These are phyloP conservation scores for Zele albiditarsus DNA, from an alignment of 2,888 invertebrate genomes.

Conservation along the genomic window DNA sequence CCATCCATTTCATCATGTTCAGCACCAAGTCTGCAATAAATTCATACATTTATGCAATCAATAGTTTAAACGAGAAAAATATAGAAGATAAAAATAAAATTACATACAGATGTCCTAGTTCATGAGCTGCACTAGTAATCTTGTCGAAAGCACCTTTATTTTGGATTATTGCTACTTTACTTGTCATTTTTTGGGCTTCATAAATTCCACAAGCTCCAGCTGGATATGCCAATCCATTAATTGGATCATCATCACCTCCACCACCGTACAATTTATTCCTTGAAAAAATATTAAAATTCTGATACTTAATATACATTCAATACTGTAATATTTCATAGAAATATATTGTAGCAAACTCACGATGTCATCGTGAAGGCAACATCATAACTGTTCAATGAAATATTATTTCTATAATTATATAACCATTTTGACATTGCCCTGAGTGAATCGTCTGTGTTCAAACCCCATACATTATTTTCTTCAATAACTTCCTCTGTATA, in stretches of 20 bases:
- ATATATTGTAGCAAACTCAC: neutral
- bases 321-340: neutral
- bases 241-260: neutral
- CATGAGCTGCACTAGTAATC: neutral
- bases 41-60: too few relatives aligned
- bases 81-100: neutral
- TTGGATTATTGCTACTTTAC: neutral
- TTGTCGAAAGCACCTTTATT: neutral
- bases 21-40: neutral
- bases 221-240: neutral
- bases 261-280: neutral
- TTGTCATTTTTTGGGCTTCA: neutral
- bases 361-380: neutral
- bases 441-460: neutral
- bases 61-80: neutral
- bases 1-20: neutral
- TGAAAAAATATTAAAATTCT: neutral
- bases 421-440: neutral
- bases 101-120: neutral
- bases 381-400: neutral
- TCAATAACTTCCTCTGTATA: neutral
- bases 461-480: neutral
- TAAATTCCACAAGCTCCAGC: neutral
- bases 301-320: neutral
- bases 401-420: neutral